Evolutionary conservation across 2,113 vertebrate species (phyloP).

Genomic region (Callipepla squamata): DNA sequence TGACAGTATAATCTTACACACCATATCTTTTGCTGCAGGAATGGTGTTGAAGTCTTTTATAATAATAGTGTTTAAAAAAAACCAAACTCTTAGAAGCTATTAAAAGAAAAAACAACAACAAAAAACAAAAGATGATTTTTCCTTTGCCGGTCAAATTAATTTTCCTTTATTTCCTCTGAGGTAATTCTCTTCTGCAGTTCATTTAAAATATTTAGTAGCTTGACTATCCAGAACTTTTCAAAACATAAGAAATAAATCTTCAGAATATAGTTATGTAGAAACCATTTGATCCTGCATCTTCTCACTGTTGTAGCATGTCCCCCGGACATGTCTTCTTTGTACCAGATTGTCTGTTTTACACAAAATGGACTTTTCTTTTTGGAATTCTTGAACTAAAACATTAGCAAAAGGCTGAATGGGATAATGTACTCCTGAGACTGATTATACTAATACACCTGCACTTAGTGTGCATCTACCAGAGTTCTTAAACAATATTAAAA

Average conservation of each 20-base stretch:
- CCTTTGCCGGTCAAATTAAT: background rate
- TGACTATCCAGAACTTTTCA: background rate
- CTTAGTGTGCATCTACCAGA: slow-evolving; percentile 57
- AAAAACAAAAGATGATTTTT: background rate
- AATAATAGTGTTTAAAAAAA: background rate
- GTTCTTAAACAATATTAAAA: slow-evolving; percentile 63
- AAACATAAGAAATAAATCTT: background rate
- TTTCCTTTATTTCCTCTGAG: background rate
- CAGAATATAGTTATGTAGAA: background rate
- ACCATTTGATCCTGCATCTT: background rate
- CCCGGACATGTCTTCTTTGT: background rate
- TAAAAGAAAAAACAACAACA: background rate
- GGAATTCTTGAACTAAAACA: slow-evolving; percentile 28
- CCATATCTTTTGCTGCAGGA: background rate
- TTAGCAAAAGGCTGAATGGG: slow-evolving; percentile 32
- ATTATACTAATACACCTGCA: slow-evolving; percentile 52
- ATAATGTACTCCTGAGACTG: slow-evolving; percentile 45
- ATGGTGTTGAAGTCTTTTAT: background rate
- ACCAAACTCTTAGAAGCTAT: background rate
- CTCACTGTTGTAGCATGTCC: background rate
- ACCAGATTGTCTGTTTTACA: background rate
- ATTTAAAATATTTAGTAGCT: background rate
- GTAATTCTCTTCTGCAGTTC: background rate
- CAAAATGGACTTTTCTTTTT: background rate
- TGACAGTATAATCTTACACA: background rate